These are phyloP conservation scores for Paramuricea clavata DNA, from an alignment of 92 coral and sea anemone genomes.

Conservation along the genomic window DNA sequence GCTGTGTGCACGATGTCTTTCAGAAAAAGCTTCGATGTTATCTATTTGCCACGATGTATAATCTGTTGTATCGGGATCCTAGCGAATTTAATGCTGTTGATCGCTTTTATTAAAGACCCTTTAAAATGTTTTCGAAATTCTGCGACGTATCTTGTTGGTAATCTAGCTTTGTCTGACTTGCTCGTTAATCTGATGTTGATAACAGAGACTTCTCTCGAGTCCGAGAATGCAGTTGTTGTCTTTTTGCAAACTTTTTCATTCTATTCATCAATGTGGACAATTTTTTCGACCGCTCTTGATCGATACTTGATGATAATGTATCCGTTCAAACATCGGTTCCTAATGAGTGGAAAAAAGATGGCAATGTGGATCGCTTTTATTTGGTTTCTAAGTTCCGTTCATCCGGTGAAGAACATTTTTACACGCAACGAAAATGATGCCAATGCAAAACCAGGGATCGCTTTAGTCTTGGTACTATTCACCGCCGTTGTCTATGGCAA, in stretches of 20 bases:
- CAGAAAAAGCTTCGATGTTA: too few species aligned
- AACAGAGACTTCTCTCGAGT: not conserved
- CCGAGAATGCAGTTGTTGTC: not conserved
- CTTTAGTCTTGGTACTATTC: not conserved
- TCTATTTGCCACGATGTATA: too few species aligned
- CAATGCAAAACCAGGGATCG: too few species aligned
- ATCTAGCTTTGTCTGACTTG: constrained; percentile 2
- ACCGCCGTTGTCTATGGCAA: not conserved
- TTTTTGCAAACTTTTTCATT: not conserved
- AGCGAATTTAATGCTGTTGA: not conserved
- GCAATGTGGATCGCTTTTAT: not conserved
- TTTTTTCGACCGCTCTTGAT: not conserved
- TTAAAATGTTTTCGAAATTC: constrained; percentile 14
- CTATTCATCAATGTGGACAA: not conserved
- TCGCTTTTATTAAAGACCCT: not conserved
- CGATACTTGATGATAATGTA: not conserved
- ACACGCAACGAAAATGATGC: not conserved
- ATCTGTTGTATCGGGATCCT: too few species aligned
- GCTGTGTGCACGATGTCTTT: too few species aligned
- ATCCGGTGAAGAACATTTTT: not conserved
- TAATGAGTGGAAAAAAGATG: not conserved
- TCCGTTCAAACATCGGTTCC: constrained; percentile 1
- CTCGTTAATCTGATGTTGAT: not conserved
- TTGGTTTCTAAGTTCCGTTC: not conserved
- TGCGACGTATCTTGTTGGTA: not conserved